Base-by-base conservation (phyloP, 23 tunicate genomes). In the Halocynthia aurantium region DNA sequence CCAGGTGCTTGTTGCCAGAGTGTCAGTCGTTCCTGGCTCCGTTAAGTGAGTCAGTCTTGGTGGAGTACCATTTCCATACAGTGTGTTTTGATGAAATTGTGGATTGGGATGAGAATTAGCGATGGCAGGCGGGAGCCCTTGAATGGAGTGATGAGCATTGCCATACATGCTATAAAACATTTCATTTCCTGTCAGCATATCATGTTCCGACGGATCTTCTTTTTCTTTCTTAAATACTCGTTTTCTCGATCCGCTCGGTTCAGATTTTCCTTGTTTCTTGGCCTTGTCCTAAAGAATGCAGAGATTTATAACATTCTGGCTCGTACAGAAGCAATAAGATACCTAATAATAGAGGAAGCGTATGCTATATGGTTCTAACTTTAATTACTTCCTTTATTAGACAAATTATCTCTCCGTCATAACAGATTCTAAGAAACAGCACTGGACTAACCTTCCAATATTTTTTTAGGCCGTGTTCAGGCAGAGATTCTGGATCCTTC, bases 401-500 rank as follows among this genome's bases (percentile, higher is more conserved):
- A 10, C 19, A 65, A 15, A 65, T 20, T 67, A 67, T 12, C 72
- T 31, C 44, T 31, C 44, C 4, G 44, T 31, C 44, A 31, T 31
- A 31, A 67, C 22, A 67, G 11, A 11, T 12, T 4, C 5, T 21
- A 67, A 67, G 72, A 11, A 18, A 15, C 19, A 15, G 19, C 21
- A 6, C 12, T 9, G 51, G 49, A 51, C 71, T 76, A 58, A 92
- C 98, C 88, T 92, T 92, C 98, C 98, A 92, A 82, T 92, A 92
- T 82, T 86, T 92, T 57, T 92, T 92, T 7, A 92, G 69, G 21
- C 98, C 98, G 55, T 92, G 98, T 68, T 92, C 98, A 12, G 98
- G 98, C 22, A 92, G 74, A 72, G 89, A 82, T 74, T 86, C 73
- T 44, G 98, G 98, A 73, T 92, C 98, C 64, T 92, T 92, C 60